Evolutionary conservation across 2,797 vertebrate genomes (phyloP).

Genomic region (Kryptolebias ocellatus): DNA sequence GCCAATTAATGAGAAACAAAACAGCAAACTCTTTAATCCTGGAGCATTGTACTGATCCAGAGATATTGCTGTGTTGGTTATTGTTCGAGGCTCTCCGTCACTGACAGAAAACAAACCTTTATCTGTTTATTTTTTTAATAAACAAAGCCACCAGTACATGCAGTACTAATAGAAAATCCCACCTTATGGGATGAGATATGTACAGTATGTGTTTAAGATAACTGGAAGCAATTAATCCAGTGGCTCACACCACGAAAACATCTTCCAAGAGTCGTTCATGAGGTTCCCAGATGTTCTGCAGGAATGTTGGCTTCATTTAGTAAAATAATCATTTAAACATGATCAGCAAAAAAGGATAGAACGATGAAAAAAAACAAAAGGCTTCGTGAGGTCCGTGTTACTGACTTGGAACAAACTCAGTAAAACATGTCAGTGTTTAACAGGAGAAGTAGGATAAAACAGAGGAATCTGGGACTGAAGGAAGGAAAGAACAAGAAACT

Average conservation of each 20-base stretch:
- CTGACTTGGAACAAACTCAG: not conserved
- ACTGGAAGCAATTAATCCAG: not conserved
- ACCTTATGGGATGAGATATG: not conserved
- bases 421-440: too few species aligned
- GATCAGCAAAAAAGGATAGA: not conserved
- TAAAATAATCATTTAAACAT: not conserved
- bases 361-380: not conserved
- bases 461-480: too few species aligned
- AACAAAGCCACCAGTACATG: not conserved
- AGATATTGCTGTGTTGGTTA: not conserved
- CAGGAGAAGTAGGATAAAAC: too few species aligned
- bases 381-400: not conserved
- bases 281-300: constrained; percentile 13
- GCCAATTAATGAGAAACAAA: constrained; percentile 22
- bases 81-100: not conserved
- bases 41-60: constrained; percentile 5
- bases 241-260: not conserved
- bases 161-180: not conserved
- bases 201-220: not conserved
- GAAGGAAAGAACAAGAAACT: too few species aligned
- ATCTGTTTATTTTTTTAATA: not conserved
- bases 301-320: not conserved
- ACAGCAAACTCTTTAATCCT: not conserved
- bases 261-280: not conserved
- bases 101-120: not conserved